phyloP scores from a whole-genome alignment of 2,797 vertebrate species.

The Gorsachius magnificus region DNA sequence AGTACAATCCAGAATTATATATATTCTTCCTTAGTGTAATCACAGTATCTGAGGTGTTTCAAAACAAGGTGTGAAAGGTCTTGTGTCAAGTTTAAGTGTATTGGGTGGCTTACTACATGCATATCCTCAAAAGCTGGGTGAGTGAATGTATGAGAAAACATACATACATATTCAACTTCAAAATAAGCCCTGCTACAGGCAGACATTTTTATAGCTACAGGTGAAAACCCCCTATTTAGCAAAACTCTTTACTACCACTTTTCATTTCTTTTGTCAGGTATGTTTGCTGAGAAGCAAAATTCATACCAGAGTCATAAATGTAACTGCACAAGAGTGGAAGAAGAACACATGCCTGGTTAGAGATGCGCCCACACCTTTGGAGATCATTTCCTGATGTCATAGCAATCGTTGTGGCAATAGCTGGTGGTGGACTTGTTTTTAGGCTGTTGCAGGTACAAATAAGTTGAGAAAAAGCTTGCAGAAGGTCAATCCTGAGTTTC shows the following conservation, averaged over 20 bases:
- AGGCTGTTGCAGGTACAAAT: conserved; percentile 98
- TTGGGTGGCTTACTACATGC: accelerated
- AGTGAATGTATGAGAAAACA: neutral
- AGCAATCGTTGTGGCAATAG: conserved; percentile 93
- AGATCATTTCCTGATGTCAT: conserved; percentile 93
- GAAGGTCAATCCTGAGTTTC: conserved; percentile 94
- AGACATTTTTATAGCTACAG: neutral
- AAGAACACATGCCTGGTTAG: conserved; percentile 84
- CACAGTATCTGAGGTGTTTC: neutral
- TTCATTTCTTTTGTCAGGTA: neutral
- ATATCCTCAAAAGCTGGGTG: neutral
- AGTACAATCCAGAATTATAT: neutral
- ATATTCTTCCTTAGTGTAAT: neutral
- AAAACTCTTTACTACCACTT: neutral
- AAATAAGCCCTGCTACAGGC: neutral
- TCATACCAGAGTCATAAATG: neutral
- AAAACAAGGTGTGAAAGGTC: neutral
- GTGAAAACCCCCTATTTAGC: neutral
- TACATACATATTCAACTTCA: accelerated
- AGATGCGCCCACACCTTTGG: conserved; percentile 95
- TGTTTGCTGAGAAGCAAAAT: neutral
- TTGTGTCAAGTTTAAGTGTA: neutral
- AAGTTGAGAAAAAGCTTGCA: conserved; percentile 96
- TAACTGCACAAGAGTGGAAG: neutral
- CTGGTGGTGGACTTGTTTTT: conserved; percentile 97